Base-by-base conservation (phyloP, 2,113 vertebrate species). In the Ceyx cyanopectus region DNA sequence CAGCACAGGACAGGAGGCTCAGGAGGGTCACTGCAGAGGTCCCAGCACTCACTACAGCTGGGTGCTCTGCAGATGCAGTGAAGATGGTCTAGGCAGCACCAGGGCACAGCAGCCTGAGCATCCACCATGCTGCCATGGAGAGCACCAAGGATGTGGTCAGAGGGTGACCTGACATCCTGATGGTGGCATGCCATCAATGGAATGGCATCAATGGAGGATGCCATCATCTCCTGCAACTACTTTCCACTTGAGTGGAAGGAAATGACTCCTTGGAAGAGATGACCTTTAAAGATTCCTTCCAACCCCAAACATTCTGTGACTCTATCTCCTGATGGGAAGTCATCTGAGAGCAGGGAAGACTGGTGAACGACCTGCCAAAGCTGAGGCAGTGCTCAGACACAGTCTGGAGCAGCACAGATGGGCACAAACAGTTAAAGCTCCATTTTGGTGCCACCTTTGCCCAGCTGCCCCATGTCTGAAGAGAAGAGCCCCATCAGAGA, bases 41-140 rank as follows among this genome's bases (percentile, higher is more conserved):
- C 14, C 22, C 14, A 34, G 18, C 30, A 21, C 32, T 34, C 58
- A 9, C 17, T 2, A 4, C 5, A 26, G 50, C 19, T 1, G 13
- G 51, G 23, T 5, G 12, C 24, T 30, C 68, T 43, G 62, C 12
- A 20, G 46, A 5, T 30, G 24, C 40, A 8, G 22, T 29, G 51
- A n/a, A 32, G 58, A 61, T 37, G 32, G 22, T 37, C 9, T 22
- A 10, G 58, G 22, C 26, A 46, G 46, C 69, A 29, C 30, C 2
- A 8, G 23, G 57, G 7, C 26, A 5, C 26, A 10, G 69, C 41
- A 48, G 40, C 23, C 58, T 18, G 16, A 21, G 37, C 48, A 26
- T 5, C 15, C 4, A 1, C 37, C 8, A 1, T 1, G 3, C 43
- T 14, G 73, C 37, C 27, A 6, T 0, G 45, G 30, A 37, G 17